Evolutionary conservation across 2,797 vertebrate species (phyloP).

Genomic region (Babyrousa celebensis): DNA sequence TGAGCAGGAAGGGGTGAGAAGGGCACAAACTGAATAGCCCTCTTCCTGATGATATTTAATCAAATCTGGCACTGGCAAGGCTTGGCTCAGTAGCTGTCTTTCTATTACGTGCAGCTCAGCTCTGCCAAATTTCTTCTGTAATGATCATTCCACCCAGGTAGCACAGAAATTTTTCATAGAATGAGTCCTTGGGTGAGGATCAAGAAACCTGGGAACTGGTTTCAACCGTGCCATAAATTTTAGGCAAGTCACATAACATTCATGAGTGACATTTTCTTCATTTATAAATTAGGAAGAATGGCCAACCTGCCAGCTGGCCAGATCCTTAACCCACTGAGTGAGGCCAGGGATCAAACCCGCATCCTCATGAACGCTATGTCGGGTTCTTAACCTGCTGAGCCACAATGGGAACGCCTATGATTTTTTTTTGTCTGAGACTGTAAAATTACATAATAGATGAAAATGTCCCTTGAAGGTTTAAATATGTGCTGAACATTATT

Average conservation of each 20-base stretch:
- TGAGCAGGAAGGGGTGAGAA: slow-evolving; percentile 7
- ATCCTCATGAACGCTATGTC: too few relatives aligned
- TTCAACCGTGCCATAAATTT: not conserved
- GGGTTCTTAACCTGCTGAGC: too few relatives aligned
- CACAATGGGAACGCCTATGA: too few relatives aligned
- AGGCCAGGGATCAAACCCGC: too few relatives aligned
- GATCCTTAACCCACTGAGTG: too few relatives aligned
- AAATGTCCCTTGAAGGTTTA: slow-evolving; percentile 44
- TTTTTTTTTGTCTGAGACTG: not conserved
- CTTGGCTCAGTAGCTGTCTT: slow-evolving; percentile 5
- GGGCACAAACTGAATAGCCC: not conserved
- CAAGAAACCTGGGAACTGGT: slow-evolving; percentile 27
- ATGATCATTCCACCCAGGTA: slow-evolving; percentile 52
- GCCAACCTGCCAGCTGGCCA: not conserved
- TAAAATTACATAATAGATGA: slow-evolving; percentile 15
- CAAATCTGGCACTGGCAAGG: not conserved
- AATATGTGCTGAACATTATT: slow-evolving; percentile 22
- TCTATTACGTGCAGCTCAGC: not conserved
- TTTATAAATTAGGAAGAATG: slow-evolving; percentile 55
- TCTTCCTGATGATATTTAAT: slow-evolving; percentile 31
- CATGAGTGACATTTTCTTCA: slow-evolving; percentile 9
- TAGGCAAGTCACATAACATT: slow-evolving; percentile 6
- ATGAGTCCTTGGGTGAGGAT: slow-evolving; percentile 28
- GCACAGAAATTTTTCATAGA: slow-evolving; percentile 1
- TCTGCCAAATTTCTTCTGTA: not conserved